These are phyloP conservation scores for Oxycera nigricornis DNA, from an alignment of 2,888 invertebrate genomes.

Conservation along the genomic window DNA sequence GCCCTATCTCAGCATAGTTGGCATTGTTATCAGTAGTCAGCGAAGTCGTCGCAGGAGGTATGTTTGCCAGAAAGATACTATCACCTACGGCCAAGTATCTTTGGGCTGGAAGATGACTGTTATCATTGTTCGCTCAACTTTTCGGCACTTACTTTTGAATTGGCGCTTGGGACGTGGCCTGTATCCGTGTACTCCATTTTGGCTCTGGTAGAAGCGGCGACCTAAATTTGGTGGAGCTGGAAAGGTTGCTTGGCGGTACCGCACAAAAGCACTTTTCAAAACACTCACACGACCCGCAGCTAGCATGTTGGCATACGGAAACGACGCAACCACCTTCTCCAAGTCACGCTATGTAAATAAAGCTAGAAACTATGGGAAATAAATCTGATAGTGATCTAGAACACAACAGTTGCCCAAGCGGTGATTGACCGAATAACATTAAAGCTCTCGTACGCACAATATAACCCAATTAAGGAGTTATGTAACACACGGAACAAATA, in stretches of 20 bases:
- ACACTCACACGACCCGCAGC: not conserved
- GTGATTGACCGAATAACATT: no score
- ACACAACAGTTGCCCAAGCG: no score
- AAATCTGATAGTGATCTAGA: not conserved
- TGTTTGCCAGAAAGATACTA: not conserved
- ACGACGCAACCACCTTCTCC: not conserved
- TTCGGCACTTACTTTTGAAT: constrained; percentile 55
- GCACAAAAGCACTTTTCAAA: not conserved
- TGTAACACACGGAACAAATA: not conserved
- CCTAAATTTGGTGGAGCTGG: not conserved
- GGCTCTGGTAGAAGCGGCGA: constrained; percentile 54
- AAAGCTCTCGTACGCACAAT: no score
- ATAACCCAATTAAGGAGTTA: not conserved
- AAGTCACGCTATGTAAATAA: not conserved
- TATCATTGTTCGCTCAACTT: not conserved
- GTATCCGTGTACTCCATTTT: constrained; percentile 59
- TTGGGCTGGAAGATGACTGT: not conserved
- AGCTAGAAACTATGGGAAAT: not conserved
- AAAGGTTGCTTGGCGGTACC: not conserved
- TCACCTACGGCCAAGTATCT: not conserved
- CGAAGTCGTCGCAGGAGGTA: not conserved
- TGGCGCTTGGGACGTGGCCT: constrained; percentile 52
- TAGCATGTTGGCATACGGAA: constrained; percentile 1
- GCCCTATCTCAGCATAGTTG: not conserved
- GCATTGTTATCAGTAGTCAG: not conserved